Evolutionary conservation across 2,113 vertebrate species (phyloP), one percentile per base, ranked within the genome.

Genomic region (Menura novaehollandiae): DNA sequence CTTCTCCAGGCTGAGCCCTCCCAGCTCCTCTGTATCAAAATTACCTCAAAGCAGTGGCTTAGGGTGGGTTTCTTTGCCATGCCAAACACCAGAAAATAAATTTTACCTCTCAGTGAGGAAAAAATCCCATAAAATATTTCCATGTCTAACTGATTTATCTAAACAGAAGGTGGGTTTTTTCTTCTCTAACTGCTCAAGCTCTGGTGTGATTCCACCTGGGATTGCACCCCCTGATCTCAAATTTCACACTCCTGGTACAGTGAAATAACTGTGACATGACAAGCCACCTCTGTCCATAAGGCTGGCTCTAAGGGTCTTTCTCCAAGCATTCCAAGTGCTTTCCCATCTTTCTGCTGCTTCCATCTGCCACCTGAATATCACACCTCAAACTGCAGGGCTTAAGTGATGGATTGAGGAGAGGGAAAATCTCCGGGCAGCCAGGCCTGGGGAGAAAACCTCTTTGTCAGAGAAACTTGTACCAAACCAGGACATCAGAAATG

Each of bases 231-330:
- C 24, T 2, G 7, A 16, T 44, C 46, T 39, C n/a, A 39, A 46
- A 52, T 56, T 33, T 51, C 68, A 60, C 0, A 0, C 15, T 76
- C 21, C 30, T 0, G 1, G 5, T 19, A 69, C 18, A 60, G 55
- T 11, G 26, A 37, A 75, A 72, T 0, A 5, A 67, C 5, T 2
- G 2, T 1, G 7, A 43, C 17, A 44, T 12, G 21, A 28, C 63
- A 59, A 10, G 62, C 35, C 41, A 49, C 10, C 27, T 33, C 60
- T 35, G 24, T n/a, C 47, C 51, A 27, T 7, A 23, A 11, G 6
- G 23, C 16, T 75, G 71, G 14, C 24, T 59, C 9, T 30, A 15
- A 35, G 39, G 23, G 9, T 51, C 32, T 32, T 67, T 23, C 64
- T 47, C 16, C 15, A 43, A 47, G n/a, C 15, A 66, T 33, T 22